Evolutionary conservation across 2,113 vertebrate species (phyloP).

Genomic region (Strix aluco): DNA sequence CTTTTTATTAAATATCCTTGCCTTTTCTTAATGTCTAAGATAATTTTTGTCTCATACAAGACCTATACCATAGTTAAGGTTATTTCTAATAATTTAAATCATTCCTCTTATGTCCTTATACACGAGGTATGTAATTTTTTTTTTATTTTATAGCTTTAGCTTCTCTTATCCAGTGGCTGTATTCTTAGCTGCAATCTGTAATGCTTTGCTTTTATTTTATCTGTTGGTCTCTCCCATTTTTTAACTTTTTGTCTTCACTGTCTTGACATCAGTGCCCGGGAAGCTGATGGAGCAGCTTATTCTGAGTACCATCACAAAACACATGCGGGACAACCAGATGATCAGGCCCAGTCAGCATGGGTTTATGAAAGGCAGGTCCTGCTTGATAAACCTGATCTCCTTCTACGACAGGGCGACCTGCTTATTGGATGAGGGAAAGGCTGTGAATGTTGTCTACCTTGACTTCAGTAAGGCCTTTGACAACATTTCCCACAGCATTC

Average conservation of each 20-base stretch:
- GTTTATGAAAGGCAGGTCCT: too few relatives aligned
- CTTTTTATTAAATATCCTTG: neutral
- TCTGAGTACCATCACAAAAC: too few relatives aligned
- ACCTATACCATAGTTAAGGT: neutral
- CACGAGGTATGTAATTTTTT: rapidly evolving
- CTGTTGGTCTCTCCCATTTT: neutral
- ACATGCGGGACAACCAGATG: too few relatives aligned
- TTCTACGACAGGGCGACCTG: too few relatives aligned
- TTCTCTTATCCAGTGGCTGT: neutral
- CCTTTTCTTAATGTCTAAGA: neutral
- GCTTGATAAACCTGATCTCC: too few relatives aligned
- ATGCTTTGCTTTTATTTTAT: neutral
- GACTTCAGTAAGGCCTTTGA: too few relatives aligned
- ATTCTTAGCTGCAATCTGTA: neutral
- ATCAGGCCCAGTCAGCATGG: too few relatives aligned
- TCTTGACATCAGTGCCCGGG: too few relatives aligned
- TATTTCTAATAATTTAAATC: neutral
- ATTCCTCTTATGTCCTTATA: neutral
- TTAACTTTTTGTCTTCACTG: neutral
- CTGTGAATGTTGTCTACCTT: too few relatives aligned
- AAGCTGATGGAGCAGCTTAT: too few relatives aligned
- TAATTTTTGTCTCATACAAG: neutral
- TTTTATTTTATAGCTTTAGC: neutral
- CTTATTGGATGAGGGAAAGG: too few relatives aligned
- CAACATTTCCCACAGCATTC: too few relatives aligned